phyloP scores from a whole-genome alignment of 2,797 vertebrate species.

The Acropternis orthonyx region DNA sequence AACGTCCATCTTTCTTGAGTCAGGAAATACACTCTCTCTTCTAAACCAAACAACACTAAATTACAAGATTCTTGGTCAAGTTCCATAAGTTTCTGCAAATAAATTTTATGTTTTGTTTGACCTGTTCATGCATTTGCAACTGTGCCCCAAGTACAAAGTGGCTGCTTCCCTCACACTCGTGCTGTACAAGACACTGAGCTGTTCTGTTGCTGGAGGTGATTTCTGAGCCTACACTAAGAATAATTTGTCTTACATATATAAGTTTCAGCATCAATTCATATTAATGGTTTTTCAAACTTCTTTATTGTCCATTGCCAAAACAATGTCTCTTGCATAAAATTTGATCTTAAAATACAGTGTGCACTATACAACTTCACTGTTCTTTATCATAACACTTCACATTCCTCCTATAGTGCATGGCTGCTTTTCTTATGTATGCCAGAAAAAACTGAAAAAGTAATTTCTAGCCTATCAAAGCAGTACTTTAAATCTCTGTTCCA shows the following conservation, averaged over 20 bases:
- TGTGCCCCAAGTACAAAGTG: neutral
- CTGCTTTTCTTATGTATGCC: neutral
- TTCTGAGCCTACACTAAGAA: neutral
- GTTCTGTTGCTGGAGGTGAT: neutral
- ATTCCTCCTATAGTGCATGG: neutral
- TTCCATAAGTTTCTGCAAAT: neutral
- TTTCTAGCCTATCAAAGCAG: neutral
- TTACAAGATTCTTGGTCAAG: neutral
- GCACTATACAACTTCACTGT: neutral
- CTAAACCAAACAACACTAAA: neutral
- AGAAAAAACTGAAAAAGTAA: neutral
- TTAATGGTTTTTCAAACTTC: neutral
- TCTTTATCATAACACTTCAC: neutral
- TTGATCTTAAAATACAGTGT: neutral
- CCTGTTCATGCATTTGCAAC: neutral
- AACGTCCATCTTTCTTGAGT: neutral
- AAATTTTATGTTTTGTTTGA: neutral
- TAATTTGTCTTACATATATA: neutral
- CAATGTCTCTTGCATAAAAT: neutral
- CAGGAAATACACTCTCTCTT: neutral
- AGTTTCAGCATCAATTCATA: neutral
- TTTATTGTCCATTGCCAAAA: neutral
- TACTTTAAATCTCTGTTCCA: neutral
- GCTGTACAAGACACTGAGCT: neutral
- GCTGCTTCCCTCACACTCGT: neutral